phyloP scores from a whole-genome alignment of 2,888 invertebrate genomes.

The Phalera bucephala region DNA sequence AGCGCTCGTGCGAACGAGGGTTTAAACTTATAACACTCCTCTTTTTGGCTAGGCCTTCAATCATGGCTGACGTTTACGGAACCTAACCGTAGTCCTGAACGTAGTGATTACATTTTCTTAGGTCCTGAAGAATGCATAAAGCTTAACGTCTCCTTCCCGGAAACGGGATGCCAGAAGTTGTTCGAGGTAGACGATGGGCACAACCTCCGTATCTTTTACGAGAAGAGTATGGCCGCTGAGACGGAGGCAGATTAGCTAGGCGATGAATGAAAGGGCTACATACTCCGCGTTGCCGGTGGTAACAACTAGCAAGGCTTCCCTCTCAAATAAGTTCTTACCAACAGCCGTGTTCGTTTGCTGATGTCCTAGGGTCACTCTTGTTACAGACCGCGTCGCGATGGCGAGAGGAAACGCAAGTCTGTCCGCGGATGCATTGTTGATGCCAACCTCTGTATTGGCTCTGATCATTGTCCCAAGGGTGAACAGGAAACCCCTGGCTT shows the following conservation, averaged over 20 bases:
- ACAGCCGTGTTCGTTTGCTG: constrained; percentile 96
- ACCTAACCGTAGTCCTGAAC: constrained; percentile 78
- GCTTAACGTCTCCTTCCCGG: constrained; percentile 99
- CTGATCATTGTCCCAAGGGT: constrained; percentile 98
- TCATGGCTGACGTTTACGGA: constrained; percentile 80
- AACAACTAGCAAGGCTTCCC: constrained; percentile 99
- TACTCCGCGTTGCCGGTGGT: constrained; percentile 97
- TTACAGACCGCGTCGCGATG: constrained; percentile 96
- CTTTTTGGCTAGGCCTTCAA: no score
- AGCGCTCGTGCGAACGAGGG: no score
- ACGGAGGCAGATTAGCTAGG: constrained; percentile 97
- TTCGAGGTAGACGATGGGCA: constrained; percentile 99
- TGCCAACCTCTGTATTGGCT: constrained; percentile 96
- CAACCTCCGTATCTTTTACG: constrained; percentile 98
- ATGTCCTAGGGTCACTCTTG: constrained; percentile 98
- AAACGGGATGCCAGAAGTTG: constrained; percentile 99
- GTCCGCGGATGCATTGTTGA: constrained; percentile 99
- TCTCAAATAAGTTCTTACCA: constrained; percentile 99
- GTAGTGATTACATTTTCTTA: constrained; percentile 57
- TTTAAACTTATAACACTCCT: no score
- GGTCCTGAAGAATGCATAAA: constrained; percentile 60
- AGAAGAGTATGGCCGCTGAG: constrained; percentile 99
- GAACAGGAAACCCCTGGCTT: constrained; percentile 95
- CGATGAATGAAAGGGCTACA: constrained; percentile 99
- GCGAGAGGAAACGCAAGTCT: constrained; percentile 98